phyloP scores from a whole-genome alignment of 53 echinoderm and acorn worm genomes.

The Glandiceps talaboti region DNA sequence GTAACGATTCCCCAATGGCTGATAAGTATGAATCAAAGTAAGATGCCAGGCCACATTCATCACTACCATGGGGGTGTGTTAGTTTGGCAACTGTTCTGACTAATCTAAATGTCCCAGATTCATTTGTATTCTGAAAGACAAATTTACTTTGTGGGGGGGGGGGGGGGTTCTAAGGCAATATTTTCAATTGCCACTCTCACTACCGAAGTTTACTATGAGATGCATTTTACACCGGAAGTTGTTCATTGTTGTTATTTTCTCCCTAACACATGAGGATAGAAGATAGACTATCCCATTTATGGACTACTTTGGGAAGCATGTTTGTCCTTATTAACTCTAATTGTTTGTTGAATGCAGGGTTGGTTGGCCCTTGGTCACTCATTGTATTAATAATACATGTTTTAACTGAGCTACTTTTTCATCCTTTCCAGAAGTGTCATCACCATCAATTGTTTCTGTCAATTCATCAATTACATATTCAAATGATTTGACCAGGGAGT shows the following conservation, averaged over 20 bases:
- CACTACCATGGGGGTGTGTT: constrained; percentile 18
- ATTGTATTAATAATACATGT: constrained; percentile 33
- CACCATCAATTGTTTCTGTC: too few species aligned
- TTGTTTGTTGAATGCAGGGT: constrained; percentile 23
- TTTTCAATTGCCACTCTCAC: not conserved
- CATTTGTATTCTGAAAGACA: not conserved
- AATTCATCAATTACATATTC: too few species aligned
- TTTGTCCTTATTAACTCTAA: constrained; percentile 12
- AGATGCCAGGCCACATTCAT: constrained; percentile 24
- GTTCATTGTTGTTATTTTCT: not conserved
- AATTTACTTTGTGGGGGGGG: too few species aligned
- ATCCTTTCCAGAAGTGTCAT: too few species aligned
- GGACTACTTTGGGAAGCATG: constrained; percentile 13
- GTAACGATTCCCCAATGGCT: not conserved
- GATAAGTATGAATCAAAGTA: constrained; percentile 15
- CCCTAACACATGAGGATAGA: not conserved
- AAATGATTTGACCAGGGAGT: too few species aligned
- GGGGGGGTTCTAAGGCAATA: not conserved
- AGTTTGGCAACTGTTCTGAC: not conserved
- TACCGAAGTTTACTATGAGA: not conserved
- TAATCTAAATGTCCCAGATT: not conserved
- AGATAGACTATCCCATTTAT: constrained; percentile 25
- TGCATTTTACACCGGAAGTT: not conserved
- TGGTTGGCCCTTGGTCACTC: constrained; percentile 33
- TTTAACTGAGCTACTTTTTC: too few species aligned